A percentile compares a stretch with the other conserved stretches of the same genome.
These are phyloP conservation scores for Apis mellifera DNA, from an alignment of 1,140 invertebrate species.

Conservation along the genomic window DNA sequence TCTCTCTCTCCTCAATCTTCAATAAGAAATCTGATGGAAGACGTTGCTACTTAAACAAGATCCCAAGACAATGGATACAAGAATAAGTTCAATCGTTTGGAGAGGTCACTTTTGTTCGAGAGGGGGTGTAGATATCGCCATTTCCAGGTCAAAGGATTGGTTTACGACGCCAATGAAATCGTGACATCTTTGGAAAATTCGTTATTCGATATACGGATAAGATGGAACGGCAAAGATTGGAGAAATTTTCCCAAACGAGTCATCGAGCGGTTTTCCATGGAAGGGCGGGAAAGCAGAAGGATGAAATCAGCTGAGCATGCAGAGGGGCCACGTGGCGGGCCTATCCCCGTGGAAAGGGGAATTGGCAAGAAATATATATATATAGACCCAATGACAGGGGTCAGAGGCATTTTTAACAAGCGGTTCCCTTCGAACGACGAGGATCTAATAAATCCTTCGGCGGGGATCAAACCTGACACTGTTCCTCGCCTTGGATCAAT, in stretches of 20 bases:
- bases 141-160: conserved; percentile 21
- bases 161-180: neutral
- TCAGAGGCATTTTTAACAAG: conserved; percentile 69
- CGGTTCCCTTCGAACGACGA: conserved; percentile 32
- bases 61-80: neutral
- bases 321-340: conserved; percentile 67
- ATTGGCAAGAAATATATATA: conserved; percentile 72
- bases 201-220: too few relatives aligned
- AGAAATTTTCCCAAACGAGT: neutral
- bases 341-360: conserved; percentile 55
- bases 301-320: conserved; percentile 65
- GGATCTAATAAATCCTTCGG: conserved; percentile 61
- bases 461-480: conserved; percentile 41
- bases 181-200: too few relatives aligned
- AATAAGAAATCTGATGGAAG: too few relatives aligned
- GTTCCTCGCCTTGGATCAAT: conserved; percentile 57
- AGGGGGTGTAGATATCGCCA: neutral
- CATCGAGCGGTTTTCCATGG: conserved; percentile 3
- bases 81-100: neutral
- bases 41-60: neutral
- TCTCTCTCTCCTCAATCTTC: too few relatives aligned
- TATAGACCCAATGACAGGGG: conserved; percentile 72
- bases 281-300: conserved; percentile 51
- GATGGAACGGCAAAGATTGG: too few relatives aligned
- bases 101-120: conserved; percentile 7